A percentile compares a stretch with the other conserved stretches of the same genome.
Conservation (phyloP, 1,140 invertebrate genomes). For the Lordiphosa clarofinis region DNA sequence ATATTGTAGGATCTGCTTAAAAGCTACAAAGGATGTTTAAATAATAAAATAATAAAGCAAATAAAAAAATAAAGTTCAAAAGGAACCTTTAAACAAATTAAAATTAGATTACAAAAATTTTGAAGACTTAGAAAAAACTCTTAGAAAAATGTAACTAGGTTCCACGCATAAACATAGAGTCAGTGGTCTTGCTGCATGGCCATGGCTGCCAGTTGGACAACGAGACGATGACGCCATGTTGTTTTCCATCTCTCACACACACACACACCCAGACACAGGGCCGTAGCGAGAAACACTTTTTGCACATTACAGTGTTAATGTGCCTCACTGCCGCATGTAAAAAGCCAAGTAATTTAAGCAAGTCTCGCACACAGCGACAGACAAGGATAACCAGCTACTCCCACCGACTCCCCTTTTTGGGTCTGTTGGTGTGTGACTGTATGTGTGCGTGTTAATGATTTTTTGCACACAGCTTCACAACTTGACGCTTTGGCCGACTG, state of each 20-base stretch:
- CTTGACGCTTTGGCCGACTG: conserved; percentile 59
- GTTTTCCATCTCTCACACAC: conserved; percentile 40
- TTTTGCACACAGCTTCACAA: conserved; percentile 78
- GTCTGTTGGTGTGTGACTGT: conserved; percentile 28
- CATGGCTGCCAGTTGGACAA: conserved; percentile 53
- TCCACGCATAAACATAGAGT: conserved; percentile 19
- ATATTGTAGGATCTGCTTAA: no score
- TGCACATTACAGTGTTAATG: conserved; percentile 80
- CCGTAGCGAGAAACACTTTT: conserved; percentile 42
- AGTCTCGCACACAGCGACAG: conserved; percentile 40
- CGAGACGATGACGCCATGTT: conserved; percentile 66
- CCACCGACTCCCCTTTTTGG: conserved; percentile 4
- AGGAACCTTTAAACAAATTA: no score
- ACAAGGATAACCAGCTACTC: conserved; percentile 13
- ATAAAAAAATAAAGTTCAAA: no score
- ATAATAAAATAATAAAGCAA: no score
- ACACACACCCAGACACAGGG: no score
- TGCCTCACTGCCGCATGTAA: conserved; percentile 79
- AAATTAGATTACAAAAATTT: no score
- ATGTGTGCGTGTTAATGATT: conserved; percentile 78
- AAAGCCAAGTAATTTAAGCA: conserved; percentile 77
- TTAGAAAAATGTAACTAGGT: not conserved
- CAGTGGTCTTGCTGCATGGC: conserved; percentile 51
- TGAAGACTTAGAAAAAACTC: no score
- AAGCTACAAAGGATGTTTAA: no score